Evolutionary conservation across 2,888 invertebrate species (phyloP).

Genomic region (Phaedon cochleariae): DNA sequence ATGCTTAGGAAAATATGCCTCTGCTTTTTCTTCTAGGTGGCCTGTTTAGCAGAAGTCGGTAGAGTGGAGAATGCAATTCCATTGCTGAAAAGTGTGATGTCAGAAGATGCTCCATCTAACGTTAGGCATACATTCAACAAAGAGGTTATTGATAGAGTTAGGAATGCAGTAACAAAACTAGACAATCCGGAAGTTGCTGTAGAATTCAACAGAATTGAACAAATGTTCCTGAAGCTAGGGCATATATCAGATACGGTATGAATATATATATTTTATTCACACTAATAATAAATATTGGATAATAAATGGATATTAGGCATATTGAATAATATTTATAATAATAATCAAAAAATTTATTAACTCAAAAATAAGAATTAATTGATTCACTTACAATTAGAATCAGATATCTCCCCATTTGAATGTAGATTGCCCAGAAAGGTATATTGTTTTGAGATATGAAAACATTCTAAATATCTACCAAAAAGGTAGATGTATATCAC

Average conservation of each 20-base stretch:
- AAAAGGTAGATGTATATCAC: too few species aligned
- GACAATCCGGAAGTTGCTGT: slow-evolving; percentile 65
- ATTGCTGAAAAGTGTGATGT: slow-evolving; percentile 67
- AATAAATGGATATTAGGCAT: too few species aligned
- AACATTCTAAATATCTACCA: too few species aligned
- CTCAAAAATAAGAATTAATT: too few species aligned
- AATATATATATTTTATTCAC: slow-evolving; percentile 11
- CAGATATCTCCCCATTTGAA: too few species aligned
- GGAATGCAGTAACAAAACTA: slow-evolving; percentile 62
- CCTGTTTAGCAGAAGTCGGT: slow-evolving; percentile 69
- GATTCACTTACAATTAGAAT: too few species aligned
- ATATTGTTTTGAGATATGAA: too few species aligned
- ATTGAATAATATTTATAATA: too few species aligned
- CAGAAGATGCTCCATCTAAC: slow-evolving; percentile 65
- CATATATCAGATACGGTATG: slow-evolving; percentile 59
- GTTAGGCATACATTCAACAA: slow-evolving; percentile 68
- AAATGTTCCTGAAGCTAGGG: slow-evolving; percentile 65
- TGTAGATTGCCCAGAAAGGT: too few species aligned
- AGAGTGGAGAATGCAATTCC: slow-evolving; percentile 72
- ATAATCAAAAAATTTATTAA: too few species aligned
- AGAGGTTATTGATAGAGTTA: slow-evolving; percentile 69
- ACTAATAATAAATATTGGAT: not conserved
- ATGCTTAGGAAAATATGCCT: too few species aligned
- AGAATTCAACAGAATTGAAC: slow-evolving; percentile 67
- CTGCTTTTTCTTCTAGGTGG: slow-evolving; percentile 56